Evolutionary conservation across 2,113 vertebrate genomes (phyloP).

Genomic region (Procavia capensis): DNA sequence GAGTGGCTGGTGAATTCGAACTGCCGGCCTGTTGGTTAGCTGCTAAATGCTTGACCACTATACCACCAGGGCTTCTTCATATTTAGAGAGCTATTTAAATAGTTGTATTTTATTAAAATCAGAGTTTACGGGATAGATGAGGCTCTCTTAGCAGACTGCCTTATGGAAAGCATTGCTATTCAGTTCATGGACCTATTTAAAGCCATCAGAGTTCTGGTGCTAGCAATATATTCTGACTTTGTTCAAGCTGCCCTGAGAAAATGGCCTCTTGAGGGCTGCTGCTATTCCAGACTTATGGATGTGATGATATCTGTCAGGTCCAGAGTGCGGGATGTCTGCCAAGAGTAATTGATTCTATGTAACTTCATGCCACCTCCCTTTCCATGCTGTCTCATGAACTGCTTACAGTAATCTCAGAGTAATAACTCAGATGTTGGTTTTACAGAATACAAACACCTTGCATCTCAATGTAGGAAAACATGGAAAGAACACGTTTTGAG

Average conservation of each 20-base stretch:
- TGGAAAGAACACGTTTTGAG: neutral
- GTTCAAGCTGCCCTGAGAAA: neutral
- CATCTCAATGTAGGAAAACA: constrained; percentile 1
- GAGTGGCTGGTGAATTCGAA: too few relatives aligned
- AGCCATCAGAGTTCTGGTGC: neutral
- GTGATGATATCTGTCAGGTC: neutral
- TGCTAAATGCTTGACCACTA: too few relatives aligned
- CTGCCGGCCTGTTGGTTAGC: too few relatives aligned
- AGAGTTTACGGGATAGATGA: neutral
- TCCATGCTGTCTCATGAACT: neutral
- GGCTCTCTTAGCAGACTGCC: neutral
- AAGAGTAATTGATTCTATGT: neutral
- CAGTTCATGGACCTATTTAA: neutral
- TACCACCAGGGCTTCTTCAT: neutral
- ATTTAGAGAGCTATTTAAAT: neutral
- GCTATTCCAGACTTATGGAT: neutral
- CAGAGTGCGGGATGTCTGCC: neutral
- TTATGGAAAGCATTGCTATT: neutral
- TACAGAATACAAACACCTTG: neutral
- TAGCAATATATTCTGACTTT: neutral
- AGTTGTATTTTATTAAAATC: neutral
- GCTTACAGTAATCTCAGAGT: neutral
- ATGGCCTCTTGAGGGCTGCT: neutral
- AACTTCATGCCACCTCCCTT: neutral
- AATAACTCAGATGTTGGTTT: constrained; percentile 54